Conservation (phyloP, 2,113 vertebrate species). For the Nestor notabilis region DNA sequence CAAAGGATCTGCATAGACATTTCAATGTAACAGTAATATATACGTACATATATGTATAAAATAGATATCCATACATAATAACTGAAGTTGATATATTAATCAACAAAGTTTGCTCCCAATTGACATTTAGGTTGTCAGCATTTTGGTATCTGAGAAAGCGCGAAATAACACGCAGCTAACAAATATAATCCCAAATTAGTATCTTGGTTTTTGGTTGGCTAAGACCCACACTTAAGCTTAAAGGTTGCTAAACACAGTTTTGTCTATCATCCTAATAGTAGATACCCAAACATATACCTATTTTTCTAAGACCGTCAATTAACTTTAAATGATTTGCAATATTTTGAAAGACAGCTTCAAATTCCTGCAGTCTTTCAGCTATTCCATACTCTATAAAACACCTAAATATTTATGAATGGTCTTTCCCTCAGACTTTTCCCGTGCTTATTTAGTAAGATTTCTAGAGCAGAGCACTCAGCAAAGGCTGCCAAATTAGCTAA, state of each 20-base stretch:
- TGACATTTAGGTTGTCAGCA: not conserved
- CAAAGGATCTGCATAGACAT: not conserved
- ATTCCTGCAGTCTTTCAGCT: not conserved
- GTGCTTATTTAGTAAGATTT: not conserved
- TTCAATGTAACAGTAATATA: not conserved
- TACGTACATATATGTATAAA: not conserved
- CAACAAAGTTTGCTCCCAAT: not conserved
- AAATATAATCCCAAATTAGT: not conserved
- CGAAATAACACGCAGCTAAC: not conserved
- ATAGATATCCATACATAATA: not conserved
- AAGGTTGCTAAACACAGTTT: not conserved
- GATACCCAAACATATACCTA: not conserved
- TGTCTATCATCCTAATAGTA: not conserved
- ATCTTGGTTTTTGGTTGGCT: not conserved
- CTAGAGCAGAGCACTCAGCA: not conserved
- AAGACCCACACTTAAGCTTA: not conserved
- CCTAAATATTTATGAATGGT: not conserved
- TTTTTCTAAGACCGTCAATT: not conserved
- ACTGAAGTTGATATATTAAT: not conserved
- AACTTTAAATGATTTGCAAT: not conserved
- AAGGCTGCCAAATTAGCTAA: not conserved
- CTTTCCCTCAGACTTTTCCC: not conserved
- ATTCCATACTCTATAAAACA: not conserved
- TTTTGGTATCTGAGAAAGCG: not conserved
- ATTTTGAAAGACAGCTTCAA: not conserved